phyloP scores from a whole-genome alignment of 2,113 vertebrate species.

The Psilopogon haemacephalus region DNA sequence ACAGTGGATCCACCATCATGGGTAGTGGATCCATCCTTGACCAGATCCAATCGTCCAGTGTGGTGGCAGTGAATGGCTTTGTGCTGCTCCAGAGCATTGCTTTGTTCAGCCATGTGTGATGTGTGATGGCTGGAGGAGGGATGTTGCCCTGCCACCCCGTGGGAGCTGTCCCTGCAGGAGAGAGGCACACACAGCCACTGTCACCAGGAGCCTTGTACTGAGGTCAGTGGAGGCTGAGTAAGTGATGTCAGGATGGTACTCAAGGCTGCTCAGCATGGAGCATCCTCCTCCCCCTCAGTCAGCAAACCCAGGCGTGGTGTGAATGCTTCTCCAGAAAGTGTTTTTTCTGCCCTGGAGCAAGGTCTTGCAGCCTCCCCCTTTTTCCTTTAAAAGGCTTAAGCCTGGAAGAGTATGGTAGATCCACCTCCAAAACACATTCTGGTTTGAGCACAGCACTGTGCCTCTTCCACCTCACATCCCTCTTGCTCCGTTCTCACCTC shows the following conservation, averaged over 20 bases:
- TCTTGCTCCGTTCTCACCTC: not conserved
- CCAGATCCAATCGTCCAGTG: fast-evolving
- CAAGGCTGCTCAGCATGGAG: not conserved
- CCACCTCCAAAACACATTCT: fast-evolving
- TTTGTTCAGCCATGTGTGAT: fast-evolving
- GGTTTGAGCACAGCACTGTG: not conserved
- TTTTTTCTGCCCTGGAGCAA: not conserved
- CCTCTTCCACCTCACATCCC: not conserved
- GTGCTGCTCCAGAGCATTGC: not conserved
- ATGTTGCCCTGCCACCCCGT: not conserved
- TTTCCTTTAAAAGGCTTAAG: not conserved
- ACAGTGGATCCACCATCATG: no score
- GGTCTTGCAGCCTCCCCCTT: not conserved
- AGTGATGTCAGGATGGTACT: not conserved
- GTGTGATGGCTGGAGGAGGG: fast-evolving
- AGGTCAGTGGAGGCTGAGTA: not conserved
- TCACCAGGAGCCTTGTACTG: fast-evolving
- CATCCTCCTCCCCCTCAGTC: not conserved
- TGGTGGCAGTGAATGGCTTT: not conserved
- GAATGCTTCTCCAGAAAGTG: not conserved
- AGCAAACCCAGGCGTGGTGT: fast-evolving
- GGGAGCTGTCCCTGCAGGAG: not conserved
- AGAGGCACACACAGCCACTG: not conserved
- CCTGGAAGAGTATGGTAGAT: not conserved
- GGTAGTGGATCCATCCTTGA: no score